A percentile compares a stretch with the other conserved stretches of the same genome.
phyloP scores from a whole-genome alignment of 2,888 invertebrate genomes.

The Caenorhabditis doughertyi region DNA sequence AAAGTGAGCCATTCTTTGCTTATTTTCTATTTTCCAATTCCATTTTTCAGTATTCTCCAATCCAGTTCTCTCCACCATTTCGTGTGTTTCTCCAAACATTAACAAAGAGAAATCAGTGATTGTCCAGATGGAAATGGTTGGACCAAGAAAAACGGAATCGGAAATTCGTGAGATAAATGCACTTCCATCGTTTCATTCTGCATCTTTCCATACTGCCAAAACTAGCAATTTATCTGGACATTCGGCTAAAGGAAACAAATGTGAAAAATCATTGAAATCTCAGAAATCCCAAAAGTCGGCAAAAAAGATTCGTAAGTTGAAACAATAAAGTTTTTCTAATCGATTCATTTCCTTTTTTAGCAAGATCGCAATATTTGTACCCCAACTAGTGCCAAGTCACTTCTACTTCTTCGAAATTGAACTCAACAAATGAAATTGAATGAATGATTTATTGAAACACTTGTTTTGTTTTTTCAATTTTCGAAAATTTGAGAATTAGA shows the following conservation, averaged over 20 bases:
- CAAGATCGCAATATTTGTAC: constrained; percentile 35
- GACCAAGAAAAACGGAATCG: constrained; percentile 23
- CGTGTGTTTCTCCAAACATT: too few relatives aligned
- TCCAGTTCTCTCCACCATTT: not conserved
- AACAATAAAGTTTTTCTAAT: too few relatives aligned
- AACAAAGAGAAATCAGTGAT: too few relatives aligned
- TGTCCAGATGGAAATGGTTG: too few relatives aligned
- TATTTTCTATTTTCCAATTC: not conserved
- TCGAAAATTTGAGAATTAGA: too few relatives aligned
- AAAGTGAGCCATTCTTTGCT: not conserved
- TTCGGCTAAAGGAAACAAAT: not conserved
- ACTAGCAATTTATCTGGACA: constrained; percentile 5
- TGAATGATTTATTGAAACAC: too few relatives aligned
- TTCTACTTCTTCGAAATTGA: too few relatives aligned
- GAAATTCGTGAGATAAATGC: constrained; percentile 39
- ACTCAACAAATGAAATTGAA: too few relatives aligned
- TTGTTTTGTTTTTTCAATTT: too few relatives aligned
- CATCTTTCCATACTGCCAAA: constrained; percentile 15
- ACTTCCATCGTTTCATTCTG: constrained; percentile 8
- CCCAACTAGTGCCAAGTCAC: too few relatives aligned
- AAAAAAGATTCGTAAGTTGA: too few relatives aligned
- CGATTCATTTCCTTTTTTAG: too few relatives aligned
- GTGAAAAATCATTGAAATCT: constrained; percentile 4
- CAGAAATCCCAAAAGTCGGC: constrained; percentile 11
- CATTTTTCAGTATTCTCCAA: not conserved